A percentile compares a stretch with the other conserved stretches of the same genome.
phyloP scores from a whole-genome alignment of 1,140 invertebrate genomes.

The Eriocheir sinensis region DNA sequence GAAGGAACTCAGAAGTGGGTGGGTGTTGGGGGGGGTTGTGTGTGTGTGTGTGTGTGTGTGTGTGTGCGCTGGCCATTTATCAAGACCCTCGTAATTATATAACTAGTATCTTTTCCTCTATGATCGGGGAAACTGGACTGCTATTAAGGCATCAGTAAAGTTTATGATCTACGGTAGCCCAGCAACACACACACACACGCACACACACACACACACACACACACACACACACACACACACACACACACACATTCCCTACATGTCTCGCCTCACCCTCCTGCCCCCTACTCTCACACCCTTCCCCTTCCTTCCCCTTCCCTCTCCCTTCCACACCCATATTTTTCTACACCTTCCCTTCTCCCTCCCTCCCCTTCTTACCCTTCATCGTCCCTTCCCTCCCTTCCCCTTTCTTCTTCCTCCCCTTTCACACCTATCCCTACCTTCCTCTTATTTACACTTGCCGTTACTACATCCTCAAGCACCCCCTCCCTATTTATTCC shows the following conservation, averaged over 20 bases:
- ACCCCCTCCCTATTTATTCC: too few relatives aligned
- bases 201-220: constrained; percentile 22
- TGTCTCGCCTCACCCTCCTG: not conserved
- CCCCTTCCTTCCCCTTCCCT: constrained; percentile 16
- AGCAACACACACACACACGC: not conserved
- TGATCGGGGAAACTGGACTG: too few relatives aligned
- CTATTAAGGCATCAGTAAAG: too few relatives aligned
- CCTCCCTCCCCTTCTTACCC: not conserved
- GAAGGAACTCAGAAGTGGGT: not conserved
- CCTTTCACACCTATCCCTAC: not conserved
- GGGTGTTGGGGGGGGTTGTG: not conserved
- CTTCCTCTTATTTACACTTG: not conserved
- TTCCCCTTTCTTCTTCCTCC: not conserved
- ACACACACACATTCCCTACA: not conserved
- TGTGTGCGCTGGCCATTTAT: too few relatives aligned
- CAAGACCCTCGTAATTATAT: too few relatives aligned
- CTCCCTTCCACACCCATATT: not conserved
- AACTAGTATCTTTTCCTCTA: too few relatives aligned
- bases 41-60: not conserved
- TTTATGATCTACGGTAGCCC: too few relatives aligned
- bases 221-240: constrained; percentile 22
- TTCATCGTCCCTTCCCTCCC: constrained; percentile 29
- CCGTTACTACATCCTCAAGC: too few relatives aligned
- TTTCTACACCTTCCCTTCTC: too few relatives aligned
- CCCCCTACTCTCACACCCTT: too few relatives aligned